phyloP scores from a whole-genome alignment of 2,888 invertebrate genomes.

The Scaptomyza tumidula region DNA sequence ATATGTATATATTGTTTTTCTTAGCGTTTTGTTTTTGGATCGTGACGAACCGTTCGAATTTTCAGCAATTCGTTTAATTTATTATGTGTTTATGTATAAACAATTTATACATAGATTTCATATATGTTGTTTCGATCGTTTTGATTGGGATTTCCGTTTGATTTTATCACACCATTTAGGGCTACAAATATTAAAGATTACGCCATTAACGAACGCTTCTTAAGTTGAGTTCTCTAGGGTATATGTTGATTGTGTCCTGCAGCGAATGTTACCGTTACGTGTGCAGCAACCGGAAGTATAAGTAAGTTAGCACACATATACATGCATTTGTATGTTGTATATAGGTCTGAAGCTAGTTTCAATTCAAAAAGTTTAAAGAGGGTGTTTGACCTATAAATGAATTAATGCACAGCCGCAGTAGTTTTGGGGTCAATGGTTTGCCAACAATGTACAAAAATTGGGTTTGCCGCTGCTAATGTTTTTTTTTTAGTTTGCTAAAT shows the following conservation, averaged over 20 bases:
- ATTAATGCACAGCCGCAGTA: conserved; percentile 46
- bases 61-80: conserved; percentile 40
- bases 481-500: conserved; percentile 10
- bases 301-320: conserved; percentile 27
- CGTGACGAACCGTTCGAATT: conserved; percentile 28
- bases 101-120: conserved; percentile 30
- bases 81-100: conserved; percentile 46
- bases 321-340: neutral
- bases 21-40: conserved; percentile 6
- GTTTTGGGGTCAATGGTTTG: conserved; percentile 34
- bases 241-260: neutral
- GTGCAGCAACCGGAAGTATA: conserved; percentile 54
- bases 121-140: conserved; percentile 43
- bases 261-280: conserved; percentile 38
- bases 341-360: conserved; percentile 9
- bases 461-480: conserved; percentile 11
- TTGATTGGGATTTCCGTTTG: conserved; percentile 40
- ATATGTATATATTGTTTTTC: conserved; percentile 38
- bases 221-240: neutral
- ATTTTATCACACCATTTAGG: conserved; percentile 47
- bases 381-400: conserved; percentile 81
- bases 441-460: conserved; percentile 34
- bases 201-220: conserved; percentile 5
- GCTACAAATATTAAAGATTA: conserved; percentile 45
- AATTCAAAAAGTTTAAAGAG: conserved; percentile 49